Evolutionary conservation across 1,140 invertebrate genomes (phyloP), one percentile per base, ranked within the genome.

Genomic region (Sitodiplosis mosellana): DNA sequence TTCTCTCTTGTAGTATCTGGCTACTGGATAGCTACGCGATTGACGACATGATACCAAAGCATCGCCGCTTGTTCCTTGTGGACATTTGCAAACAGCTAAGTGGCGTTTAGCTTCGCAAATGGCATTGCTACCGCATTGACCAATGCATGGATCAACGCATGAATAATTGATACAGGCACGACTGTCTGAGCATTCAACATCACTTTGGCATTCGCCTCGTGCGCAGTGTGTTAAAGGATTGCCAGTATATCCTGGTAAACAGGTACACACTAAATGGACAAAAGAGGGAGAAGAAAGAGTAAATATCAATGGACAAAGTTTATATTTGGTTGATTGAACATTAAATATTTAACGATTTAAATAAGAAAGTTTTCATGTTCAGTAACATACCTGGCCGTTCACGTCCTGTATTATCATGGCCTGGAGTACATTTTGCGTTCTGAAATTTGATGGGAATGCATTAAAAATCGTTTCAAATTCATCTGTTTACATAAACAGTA

Each of bases 11-110:
- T 62, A 59, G 55, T 65, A 64, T 49, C 64, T 62, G 50, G 63
- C 59, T 49, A 60, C 56, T 8, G 58, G 57, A 49, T 59, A 63
- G 44, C 49, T 55, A 53, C 64, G 57, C 6, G 59, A 57, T 50
- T 57, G 56, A 38, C 57, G 57, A 49, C 65, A 67, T 17, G 58
- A 57, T 22, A 64, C 54, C 3, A 83, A 58, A 2, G 83, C 81
- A 65, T 87, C 78, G 7, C 83, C 83, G n/a, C 76, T 69, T 52
- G 75, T 80, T 45, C 87, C 88, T 33, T 77, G 67, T 0, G 81
- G 79, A 57, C 87, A 92, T 1, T 81, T 82, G 60, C 87, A 91
- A 12, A 87, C 81, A 2, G 86, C 84, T 41, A 86, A 74, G 59
- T 90, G 86, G 34, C 80, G 70, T 12, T 80, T 67, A 0, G 75